Base-by-base conservation (phyloP, 53 echinoderm and acorn worm species). In the Crossaster papposus region DNA sequence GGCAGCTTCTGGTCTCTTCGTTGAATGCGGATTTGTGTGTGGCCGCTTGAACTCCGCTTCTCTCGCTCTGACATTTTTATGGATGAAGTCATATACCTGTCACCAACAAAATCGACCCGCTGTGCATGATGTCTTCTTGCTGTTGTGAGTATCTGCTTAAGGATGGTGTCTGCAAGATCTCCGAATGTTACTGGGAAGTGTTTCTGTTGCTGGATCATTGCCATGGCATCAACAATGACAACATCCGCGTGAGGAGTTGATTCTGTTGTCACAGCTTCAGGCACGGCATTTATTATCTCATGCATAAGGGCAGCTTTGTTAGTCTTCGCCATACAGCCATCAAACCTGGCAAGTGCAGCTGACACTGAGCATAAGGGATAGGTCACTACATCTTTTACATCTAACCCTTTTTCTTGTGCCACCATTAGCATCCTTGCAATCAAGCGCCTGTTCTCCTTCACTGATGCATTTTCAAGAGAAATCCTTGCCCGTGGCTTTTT, bases 291-390 rank as follows among this genome's bases (percentile, higher is more conserved):
- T 32, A 75, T 31, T 36, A 86, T 86, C 77, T 73, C 75, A 26
- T 92, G 92, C 65, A 92, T 83, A 20, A 92, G 79, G n/a, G 71
- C 37, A 78, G 92, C 83, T 65, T 92, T 92, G 90, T 89, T 89
- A 31, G 92, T 89, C 52, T 92, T 92, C 11, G 68, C 89, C 77
- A 92, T 75, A 51, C 81, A 79, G 14, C 83, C 89, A 89, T 89
- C 81, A 65, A 72, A 63, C 50, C 65, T 83, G 51, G 92, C 89
- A 52, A 92, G 75, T 68, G 89, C 55, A 24, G 90, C 26, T 33
- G 92, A 89, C 20, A 92, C 63, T 33, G 92, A 90, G 38, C 92
- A 90, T 30, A 92, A 81, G 44, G 65, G 76, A 62, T 82, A 92
- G 26, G 36, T 82, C 10, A 89, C 73, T 70, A 92, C 74, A 20